Base-by-base conservation (phyloP, 2,113 vertebrate genomes). In the Hystrix brachyura region DNA sequence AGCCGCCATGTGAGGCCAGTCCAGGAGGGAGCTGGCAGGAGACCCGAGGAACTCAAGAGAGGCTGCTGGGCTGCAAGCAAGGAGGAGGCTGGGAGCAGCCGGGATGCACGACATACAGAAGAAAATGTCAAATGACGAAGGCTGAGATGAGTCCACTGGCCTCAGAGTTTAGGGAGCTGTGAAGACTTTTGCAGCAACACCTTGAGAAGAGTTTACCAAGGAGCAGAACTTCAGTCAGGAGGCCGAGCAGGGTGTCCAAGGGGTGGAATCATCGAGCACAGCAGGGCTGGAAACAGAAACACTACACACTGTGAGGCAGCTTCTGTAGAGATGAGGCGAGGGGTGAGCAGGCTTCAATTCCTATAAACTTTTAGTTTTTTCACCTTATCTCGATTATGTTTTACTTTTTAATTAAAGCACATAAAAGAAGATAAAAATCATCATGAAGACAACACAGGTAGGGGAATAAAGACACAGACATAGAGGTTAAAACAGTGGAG, bases 331-430 rank as follows among this genome's bases (percentile, higher is more conserved):
- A 64, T 57, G 19, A 92, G 38, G 76, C 46, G 15, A 18, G 38
- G 14, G 0, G 21, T 55, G 7, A 65, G 4, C 43, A 65, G 27
- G 0, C 3, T 82, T 88, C 81, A 43, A 78, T 12, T 27, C 8
- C 7, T 32, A 64, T 34, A 74, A 71, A 84, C 29, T 13, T 84
- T 51, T 48, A 12, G 64, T 53, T 65, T 90, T 80, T 21, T 48
- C 38, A 67, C 18, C 46, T 71, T n/a, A 86, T 94, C 55, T 59
- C 60, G 86, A 71, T 3, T 12, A 34, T 34, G 8, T 76, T 85
- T 93, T 76, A 67, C 38, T 53, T 81, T 82, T 21, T 48, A 92
- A 95, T 48, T 69, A 93, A 90, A 76, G 46, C n/a, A 76, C 38
- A 86, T 38, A 95, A 48, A 53, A 90, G 57, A 53, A 90, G 25